Evolutionary conservation across 2,888 invertebrate genomes (phyloP), one percentile per base, ranked within the genome.

Genomic region (Hirtodrosophila alboralis): DNA sequence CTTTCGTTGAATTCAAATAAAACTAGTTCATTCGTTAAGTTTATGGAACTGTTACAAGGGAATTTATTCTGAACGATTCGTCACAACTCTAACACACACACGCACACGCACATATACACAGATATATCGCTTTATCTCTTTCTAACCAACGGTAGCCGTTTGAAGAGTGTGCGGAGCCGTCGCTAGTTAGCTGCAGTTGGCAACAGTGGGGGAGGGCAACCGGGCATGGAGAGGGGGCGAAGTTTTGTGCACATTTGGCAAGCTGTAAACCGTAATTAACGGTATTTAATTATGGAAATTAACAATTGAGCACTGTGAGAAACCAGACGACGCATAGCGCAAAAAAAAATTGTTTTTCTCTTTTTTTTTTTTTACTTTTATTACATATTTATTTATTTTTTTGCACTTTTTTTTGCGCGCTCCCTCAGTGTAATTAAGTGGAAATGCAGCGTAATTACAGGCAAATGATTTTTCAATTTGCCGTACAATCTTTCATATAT

Each of bases 281-380:
- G 75, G 79, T 67, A 78, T 75, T 81, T 79, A 79, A 87, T 87
- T 87, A 87, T 76, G 75, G 69, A 79, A 86, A 86, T 86, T 87
- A 79, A 73, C 68, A 69, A 76, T 75, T 57, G 62, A 61, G 59
- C 64, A 70, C 62, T 62, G 68, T 79, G 74, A 71, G 80, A 79
- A 83, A 63, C 33, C 28, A n/a, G n/a, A n/a, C n/a, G 36, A 67
- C 54, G 43, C 48, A 45, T 47, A 18, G 27, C 28, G 34, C 43
- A 62, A 28, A 45, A 23, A 41, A 9, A 69, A 53, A 33, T 45
- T 18, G 38, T 62, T 62, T 47, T 23, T 33, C 40, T 41, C 33
- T 23, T 45, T 18, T 34, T 62, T 62, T 47, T 23, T 33, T 45
- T 41, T 38, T 23, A 8, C 51, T 61, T 41, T 52, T 18, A 49